Conservation (phyloP, 2,888 invertebrate species). For the Synanthedon tipuliformis region DNA sequence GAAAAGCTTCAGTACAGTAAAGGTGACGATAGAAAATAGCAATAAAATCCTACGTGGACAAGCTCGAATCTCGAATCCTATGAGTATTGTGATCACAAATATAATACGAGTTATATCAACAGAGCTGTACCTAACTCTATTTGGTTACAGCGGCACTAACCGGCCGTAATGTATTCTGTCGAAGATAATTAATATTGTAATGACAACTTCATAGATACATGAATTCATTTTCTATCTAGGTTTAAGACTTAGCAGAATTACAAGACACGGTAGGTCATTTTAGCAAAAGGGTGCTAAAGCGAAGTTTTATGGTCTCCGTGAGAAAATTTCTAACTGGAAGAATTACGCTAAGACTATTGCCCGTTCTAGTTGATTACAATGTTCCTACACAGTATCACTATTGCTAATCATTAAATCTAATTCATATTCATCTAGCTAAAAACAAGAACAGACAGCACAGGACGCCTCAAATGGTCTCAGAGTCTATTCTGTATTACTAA, state of each 20-base stretch:
- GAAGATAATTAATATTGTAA: neutral
- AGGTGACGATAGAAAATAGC: slow-evolving; percentile 53
- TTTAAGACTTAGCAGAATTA: slow-evolving; percentile 26
- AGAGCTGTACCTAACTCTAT: neutral
- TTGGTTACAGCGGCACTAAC: neutral
- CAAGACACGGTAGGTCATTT: slow-evolving; percentile 34
- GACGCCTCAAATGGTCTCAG: too few species aligned
- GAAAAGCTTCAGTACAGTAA: slow-evolving; percentile 44
- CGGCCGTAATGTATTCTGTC: neutral
- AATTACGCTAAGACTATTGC: slow-evolving; percentile 13
- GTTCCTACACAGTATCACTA: slow-evolving; percentile 8
- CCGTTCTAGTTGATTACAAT: neutral
- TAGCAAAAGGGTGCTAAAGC: slow-evolving; percentile 52
- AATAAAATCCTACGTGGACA: slow-evolving; percentile 58
- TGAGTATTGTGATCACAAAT: slow-evolving; percentile 28
- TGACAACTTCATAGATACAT: slow-evolving; percentile 8
- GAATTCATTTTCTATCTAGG: slow-evolving; percentile 43
- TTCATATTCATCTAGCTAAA: slow-evolving; percentile 26
- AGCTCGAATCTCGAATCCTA: slow-evolving; percentile 48
- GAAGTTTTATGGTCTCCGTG: slow-evolving; percentile 44
- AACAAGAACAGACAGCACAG: slow-evolving; percentile 17
- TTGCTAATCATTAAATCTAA: slow-evolving; percentile 19
- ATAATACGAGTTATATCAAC: slow-evolving; percentile 11
- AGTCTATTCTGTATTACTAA: too few species aligned
- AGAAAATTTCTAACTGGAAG: slow-evolving; percentile 36